Evolutionary conservation across 2,113 vertebrate species (phyloP), one percentile per base, ranked within the genome.

Genomic region (Diglossa brunneiventris): DNA sequence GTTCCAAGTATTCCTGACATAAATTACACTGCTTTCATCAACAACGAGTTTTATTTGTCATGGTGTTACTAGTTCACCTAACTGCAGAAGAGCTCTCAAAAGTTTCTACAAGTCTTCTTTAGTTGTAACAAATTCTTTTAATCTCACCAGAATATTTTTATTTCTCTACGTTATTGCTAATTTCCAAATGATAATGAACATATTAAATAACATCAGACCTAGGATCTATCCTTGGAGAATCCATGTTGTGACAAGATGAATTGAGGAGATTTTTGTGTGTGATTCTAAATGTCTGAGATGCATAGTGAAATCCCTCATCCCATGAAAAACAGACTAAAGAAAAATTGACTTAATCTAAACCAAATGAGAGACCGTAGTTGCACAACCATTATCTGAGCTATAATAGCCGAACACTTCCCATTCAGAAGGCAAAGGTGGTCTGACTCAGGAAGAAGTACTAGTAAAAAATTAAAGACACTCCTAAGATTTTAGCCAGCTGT

Each of bases 261-360:
- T 33, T 0, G 7, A 87, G 67, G 22, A 52, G 49, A 62, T 55
- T 50, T 95, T 92, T 27, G 6, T 69, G 67, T 83, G 42, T 88
- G 56, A 90, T 85, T 94, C 88, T 88, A 84, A 93, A 77, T 28
- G 33, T 69, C 83, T 62, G 83, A 84, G 55, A 80, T 12, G 10
- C 39, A 75, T 3, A 87, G 52, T 26, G 69, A 87, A 95, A 97
- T 87, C 42, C 28, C 10, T 90, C 23, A 42, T 77, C 75, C 64
- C 72, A 30, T 46, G 55, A 94, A 58, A 66, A 72, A 90, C 27
- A 75, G 41, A n/a, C 55, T 83, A 47, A 69, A 92, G 78, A 86
- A 90, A 88, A 96, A 78, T 18, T 74, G 19, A 72, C 70, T 88
- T 94, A 87, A 90, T 69, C 66, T 83, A 83, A 83, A 97, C 66